These are phyloP conservation scores for Tinea trinotella DNA, from an alignment of 2,888 invertebrate genomes.

Conservation along the genomic window DNA sequence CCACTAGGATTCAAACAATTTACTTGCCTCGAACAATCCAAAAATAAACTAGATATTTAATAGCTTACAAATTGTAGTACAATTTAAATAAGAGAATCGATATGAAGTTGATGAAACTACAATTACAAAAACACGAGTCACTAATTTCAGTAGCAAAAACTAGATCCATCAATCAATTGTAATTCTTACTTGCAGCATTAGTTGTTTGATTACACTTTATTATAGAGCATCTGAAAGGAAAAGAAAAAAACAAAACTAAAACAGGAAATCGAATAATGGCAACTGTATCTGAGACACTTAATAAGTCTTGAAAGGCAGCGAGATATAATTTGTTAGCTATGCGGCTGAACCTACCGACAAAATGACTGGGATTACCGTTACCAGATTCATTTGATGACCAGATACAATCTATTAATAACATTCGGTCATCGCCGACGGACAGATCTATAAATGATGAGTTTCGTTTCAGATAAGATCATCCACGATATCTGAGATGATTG, in stretches of 20 bases:
- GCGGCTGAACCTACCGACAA: conserved; percentile 38
- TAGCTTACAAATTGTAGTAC: too few relatives aligned
- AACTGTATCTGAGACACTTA: conserved; percentile 1
- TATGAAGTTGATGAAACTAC: too few relatives aligned
- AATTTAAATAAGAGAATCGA: too few relatives aligned
- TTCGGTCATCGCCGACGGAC: conserved; percentile 61
- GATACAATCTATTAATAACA: conserved; percentile 71
- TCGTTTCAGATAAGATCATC: conserved; percentile 69
- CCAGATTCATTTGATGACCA: conserved; percentile 61
- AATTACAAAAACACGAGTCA: not conserved
- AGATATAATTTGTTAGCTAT: conserved; percentile 61
- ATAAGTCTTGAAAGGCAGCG: conserved; percentile 6
- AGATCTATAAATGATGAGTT: conserved; percentile 72
- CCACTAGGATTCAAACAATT: too few relatives aligned
- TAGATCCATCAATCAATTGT: not conserved
- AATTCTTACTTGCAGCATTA: not conserved
- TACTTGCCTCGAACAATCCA: too few relatives aligned
- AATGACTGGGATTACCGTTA: conserved; percentile 59
- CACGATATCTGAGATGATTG: conserved; percentile 60
- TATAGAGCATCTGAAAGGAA: not conserved
- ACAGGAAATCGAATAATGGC: conserved; percentile 10
- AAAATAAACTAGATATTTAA: too few relatives aligned
- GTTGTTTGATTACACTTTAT: not conserved
- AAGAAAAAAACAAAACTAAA: not conserved
- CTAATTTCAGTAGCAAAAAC: not conserved